Evolutionary conservation across 2,797 vertebrate genomes (phyloP).

Genomic region (Gymnopithys bicolor): DNA sequence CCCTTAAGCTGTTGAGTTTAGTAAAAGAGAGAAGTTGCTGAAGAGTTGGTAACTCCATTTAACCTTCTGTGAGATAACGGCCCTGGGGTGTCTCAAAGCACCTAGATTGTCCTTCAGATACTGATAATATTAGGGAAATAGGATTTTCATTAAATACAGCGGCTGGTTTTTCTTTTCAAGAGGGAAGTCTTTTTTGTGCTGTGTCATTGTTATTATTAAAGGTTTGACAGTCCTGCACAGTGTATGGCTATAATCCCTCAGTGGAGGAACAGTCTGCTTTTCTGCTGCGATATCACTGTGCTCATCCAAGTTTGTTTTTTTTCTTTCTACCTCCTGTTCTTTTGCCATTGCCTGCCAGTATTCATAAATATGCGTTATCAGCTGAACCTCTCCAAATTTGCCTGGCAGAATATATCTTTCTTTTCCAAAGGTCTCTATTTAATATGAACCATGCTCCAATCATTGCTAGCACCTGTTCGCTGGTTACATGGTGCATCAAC

Average conservation of each 20-base stretch:
- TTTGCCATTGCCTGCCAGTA: conserved; percentile 40
- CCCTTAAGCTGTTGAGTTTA: conserved; percentile 7
- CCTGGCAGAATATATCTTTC: conserved; percentile 45
- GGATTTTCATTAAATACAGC: conserved; percentile 29
- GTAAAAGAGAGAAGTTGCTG: conserved; percentile 6
- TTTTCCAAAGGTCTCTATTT: conserved; percentile 65
- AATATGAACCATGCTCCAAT: conserved; percentile 38
- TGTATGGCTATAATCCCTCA: conserved; percentile 31
- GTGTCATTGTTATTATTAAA: conserved; percentile 62
- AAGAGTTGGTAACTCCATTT: conserved; percentile 33
- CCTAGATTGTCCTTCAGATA: conserved; percentile 38
- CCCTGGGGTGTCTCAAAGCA: background rate
- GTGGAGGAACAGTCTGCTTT: conserved; percentile 12
- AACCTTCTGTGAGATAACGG: conserved; percentile 35
- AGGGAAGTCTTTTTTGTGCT: background rate
- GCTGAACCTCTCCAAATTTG: conserved; percentile 51
- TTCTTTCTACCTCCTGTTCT: conserved; percentile 42
- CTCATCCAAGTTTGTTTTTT: conserved; percentile 30
- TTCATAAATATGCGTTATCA: conserved; percentile 52
- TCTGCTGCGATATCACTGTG: conserved; percentile 21
- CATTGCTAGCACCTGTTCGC: conserved; percentile 65
- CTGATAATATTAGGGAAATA: background rate
- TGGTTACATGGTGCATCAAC: conserved; percentile 64
- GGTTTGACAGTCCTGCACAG: conserved; percentile 22
- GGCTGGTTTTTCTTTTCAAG: conserved; percentile 5